Evolutionary conservation across 2,888 invertebrate species (phyloP).

Genomic region (Tipula vernalis): DNA sequence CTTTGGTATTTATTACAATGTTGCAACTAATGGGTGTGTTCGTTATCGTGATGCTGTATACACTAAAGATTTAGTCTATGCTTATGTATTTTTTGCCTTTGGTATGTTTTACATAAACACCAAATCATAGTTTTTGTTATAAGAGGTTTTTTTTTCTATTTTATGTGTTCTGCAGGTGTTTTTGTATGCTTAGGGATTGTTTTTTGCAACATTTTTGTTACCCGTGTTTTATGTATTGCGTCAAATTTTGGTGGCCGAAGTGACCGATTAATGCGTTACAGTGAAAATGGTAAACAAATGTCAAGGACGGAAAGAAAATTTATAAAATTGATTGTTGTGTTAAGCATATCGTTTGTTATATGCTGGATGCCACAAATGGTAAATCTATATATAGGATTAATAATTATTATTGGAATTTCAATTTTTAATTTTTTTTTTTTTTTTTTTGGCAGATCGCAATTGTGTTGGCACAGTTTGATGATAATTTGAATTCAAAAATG

Average conservation of each 20-base stretch:
- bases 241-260: constrained; percentile 30
- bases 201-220: constrained; percentile 71
- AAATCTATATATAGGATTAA: constrained; percentile 22
- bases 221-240: constrained; percentile 50
- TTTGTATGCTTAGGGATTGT: constrained; percentile 62
- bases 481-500: not conserved
- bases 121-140: not conserved
- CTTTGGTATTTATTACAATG: constrained; percentile 58
- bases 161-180: constrained; percentile 42
- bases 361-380: constrained; percentile 89
- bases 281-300: not conserved
- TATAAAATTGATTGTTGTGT: not conserved
- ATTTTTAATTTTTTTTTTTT: constrained; percentile 10
- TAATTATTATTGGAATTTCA: not conserved
- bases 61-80: constrained; percentile 55
- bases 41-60: constrained; percentile 60
- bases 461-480: constrained; percentile 41
- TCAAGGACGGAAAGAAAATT: not conserved
- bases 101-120: constrained; percentile 43
- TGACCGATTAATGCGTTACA: constrained; percentile 32
- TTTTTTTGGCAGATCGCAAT: constrained; percentile 45
- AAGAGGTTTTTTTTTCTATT: not conserved
- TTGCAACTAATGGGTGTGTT: constrained; percentile 39
- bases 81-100: constrained; percentile 59
- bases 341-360: constrained; percentile 63